These are phyloP conservation scores for Aldabrachelys gigantea DNA, from an alignment of 2,113 vertebrate species.

Conservation along the genomic window DNA sequence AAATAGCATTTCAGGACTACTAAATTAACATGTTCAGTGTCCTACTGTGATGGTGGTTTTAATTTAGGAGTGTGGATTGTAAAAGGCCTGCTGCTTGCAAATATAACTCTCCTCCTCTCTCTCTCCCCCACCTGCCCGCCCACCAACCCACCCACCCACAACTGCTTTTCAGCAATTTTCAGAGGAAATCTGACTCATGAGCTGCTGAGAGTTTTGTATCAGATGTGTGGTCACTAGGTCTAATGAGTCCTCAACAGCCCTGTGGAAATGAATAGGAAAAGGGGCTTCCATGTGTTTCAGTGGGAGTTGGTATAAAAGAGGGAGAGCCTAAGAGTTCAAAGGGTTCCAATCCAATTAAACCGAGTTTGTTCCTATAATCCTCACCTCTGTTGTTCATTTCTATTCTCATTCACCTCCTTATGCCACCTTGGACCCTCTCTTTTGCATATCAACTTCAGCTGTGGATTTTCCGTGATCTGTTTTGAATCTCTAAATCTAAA, in stretches of 20 bases:
- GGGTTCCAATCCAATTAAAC: background rate
- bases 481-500: background rate
- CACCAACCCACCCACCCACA: background rate
- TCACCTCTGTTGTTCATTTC: background rate
- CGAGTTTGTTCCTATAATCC: background rate
- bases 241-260: background rate
- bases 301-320: background rate
- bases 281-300: background rate
- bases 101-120: background rate
- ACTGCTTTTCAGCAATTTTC: background rate
- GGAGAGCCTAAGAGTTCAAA: background rate
- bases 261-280: background rate
- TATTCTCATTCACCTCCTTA: background rate
- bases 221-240: background rate
- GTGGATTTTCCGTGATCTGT: background rate
- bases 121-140: background rate
- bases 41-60: conserved; percentile 7
- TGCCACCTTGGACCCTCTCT: background rate
- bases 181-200: background rate
- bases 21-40: background rate
- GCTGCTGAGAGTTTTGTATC: background rate
- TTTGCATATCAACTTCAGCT: background rate
- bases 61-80: background rate
- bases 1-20: background rate
- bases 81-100: background rate